These are phyloP conservation scores for Tenthredo scrophulariae DNA, from an alignment of 2,888 invertebrate genomes.

Conservation along the genomic window DNA sequence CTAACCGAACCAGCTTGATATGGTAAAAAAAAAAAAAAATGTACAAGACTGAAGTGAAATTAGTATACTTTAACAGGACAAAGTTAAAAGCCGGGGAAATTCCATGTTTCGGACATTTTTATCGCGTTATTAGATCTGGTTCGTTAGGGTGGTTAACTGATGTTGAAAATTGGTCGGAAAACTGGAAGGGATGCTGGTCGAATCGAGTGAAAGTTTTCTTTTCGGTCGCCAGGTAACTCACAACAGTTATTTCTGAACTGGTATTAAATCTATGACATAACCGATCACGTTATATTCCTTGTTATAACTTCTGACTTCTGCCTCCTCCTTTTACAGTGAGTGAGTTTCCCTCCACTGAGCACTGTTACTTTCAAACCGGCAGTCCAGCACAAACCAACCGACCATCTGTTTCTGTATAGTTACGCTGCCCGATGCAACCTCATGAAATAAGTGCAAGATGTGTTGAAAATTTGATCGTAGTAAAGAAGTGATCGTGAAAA, in stretches of 20 bases:
- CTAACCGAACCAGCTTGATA: neutral
- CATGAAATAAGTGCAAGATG: neutral
- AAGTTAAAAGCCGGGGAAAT: neutral
- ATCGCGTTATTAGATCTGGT: neutral
- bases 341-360: constrained; percentile 68
- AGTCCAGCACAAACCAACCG: constrained; percentile 68
- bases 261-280: constrained; percentile 50
- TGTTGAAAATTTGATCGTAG: neutral
- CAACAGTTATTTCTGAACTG: constrained; percentile 40
- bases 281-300: constrained; percentile 55
- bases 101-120: neutral
- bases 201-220: constrained; percentile 48
- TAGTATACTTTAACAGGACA: neutral
- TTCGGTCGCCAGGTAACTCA: constrained; percentile 18
- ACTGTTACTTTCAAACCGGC: constrained; percentile 77
- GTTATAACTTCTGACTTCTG: constrained; percentile 66
- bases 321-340: constrained; percentile 57
- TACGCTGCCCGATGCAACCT: constrained; percentile 31
- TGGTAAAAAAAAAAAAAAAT: neutral
- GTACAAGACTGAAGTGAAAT: neutral
- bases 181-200: neutral
- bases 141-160: neutral
- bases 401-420: constrained; percentile 50
- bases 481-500: neutral
- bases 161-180: neutral